A percentile compares a stretch with the other conserved stretches of the same genome.
Conservation (phyloP, 2,113 vertebrate species). For the Drymodes brunneopygia region DNA sequence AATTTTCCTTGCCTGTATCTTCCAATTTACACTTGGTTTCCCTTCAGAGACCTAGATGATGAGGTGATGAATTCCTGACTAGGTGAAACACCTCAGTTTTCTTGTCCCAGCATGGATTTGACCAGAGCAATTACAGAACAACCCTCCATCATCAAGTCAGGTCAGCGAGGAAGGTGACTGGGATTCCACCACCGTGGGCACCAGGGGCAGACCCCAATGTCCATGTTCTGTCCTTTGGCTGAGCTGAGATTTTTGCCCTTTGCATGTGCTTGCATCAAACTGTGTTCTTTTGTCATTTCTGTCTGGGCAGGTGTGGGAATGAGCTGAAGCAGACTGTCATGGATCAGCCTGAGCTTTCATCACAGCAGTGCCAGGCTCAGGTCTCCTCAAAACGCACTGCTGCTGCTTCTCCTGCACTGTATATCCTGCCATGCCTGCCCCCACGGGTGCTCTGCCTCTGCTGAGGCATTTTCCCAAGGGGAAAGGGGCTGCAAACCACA, state of each 20-base stretch:
- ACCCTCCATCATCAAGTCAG: neutral
- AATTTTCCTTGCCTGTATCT: neutral
- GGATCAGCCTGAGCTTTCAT: neutral
- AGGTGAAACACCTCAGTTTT: neutral
- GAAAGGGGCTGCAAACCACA: neutral
- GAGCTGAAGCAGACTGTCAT: neutral
- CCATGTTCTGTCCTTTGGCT: neutral
- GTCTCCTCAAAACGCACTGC: neutral
- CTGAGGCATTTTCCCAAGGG: rapidly evolving
- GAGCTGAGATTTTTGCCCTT: neutral
- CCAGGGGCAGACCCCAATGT: rapidly evolving
- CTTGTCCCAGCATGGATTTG: neutral
- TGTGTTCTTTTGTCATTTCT: rapidly evolving
- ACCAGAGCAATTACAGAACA: neutral
- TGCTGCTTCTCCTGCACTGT: neutral
- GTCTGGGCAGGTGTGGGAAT: neutral
- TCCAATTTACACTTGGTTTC: neutral
- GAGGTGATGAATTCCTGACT: neutral
- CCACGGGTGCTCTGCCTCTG: rapidly evolving
- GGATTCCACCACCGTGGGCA: neutral
- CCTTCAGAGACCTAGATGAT: neutral
- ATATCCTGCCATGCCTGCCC: neutral
- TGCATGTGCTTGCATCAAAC: rapidly evolving
- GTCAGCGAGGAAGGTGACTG: neutral
- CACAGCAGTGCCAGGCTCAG: neutral